Percentiles rank a stretch among this genome's conserved stretches.
phyloP scores from a whole-genome alignment of 2,113 vertebrate genomes.

The Eupsittula cactorum region DNA sequence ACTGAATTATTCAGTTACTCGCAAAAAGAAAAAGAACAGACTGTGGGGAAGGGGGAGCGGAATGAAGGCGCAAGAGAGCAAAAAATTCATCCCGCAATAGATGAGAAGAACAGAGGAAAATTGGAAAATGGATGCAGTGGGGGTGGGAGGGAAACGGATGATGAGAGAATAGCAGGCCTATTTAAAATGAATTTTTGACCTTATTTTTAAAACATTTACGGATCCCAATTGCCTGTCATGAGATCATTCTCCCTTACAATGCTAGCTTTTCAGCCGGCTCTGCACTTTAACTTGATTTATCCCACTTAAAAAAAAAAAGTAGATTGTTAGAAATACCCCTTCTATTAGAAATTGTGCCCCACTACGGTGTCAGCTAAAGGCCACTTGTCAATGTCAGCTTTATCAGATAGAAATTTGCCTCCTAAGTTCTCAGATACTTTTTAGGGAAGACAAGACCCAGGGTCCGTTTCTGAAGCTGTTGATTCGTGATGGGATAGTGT shows the following conservation, averaged over 20 bases:
- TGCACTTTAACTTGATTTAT: conserved; percentile 55
- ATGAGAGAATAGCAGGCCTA: conserved; percentile 45
- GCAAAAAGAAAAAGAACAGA: conserved; percentile 36
- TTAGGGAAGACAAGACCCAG: conserved; percentile 24
- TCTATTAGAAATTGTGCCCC: conserved; percentile 45
- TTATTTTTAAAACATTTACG: conserved; percentile 70
- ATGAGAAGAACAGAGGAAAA: conserved; percentile 28
- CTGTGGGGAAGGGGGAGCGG: conserved; percentile 3
- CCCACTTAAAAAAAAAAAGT: conserved; percentile 32
- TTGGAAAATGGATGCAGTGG: conserved; percentile 6
- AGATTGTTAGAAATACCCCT: conserved; percentile 50
- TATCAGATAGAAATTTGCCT: neutral
- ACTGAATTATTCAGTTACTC: conserved; percentile 56
- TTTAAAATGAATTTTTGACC: conserved; percentile 63
- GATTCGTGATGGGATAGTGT: neutral
- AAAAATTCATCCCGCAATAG: conserved; percentile 25
- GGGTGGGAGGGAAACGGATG: neutral
- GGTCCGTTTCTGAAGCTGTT: neutral
- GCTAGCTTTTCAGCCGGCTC: conserved; percentile 57
- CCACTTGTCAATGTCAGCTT: conserved; percentile 39
- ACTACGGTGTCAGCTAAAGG: conserved; percentile 28
- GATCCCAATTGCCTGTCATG: conserved; percentile 51
- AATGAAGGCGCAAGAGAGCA: conserved; percentile 18
- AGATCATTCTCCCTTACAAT: conserved; percentile 57
- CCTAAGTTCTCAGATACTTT: conserved; percentile 22